phyloP scores from a whole-genome alignment of 2,888 invertebrate genomes.

The Spilarctia lutea region DNA sequence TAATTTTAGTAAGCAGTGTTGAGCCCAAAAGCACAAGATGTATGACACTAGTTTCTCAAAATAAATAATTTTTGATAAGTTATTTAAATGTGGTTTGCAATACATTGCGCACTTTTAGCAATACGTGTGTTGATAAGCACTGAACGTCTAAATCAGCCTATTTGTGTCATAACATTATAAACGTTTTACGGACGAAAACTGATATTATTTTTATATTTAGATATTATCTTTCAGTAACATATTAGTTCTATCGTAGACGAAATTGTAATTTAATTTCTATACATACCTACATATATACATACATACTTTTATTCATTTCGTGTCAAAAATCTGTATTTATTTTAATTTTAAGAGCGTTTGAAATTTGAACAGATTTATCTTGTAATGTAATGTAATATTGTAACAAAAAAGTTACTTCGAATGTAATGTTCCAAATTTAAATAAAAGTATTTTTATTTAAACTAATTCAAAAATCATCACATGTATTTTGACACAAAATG shows the following conservation, averaged over 20 bases:
- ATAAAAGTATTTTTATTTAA: slow-evolving; percentile 22
- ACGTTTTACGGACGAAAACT: not conserved
- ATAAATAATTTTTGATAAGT: not conserved
- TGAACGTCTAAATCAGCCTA: not conserved
- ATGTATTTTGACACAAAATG: slow-evolving; percentile 42
- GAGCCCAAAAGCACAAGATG: not conserved
- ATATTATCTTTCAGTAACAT: not conserved
- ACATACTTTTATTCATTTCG: not conserved
- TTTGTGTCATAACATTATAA: not conserved
- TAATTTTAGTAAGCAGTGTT: not conserved
- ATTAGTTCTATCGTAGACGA: not conserved
- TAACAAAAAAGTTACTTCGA: not conserved
- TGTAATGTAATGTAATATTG: not conserved
- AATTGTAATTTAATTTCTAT: slow-evolving; percentile 8
- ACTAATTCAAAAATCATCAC: slow-evolving; percentile 17
- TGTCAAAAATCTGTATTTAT: slow-evolving; percentile 24
- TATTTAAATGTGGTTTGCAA: not conserved
- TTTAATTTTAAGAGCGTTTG: slow-evolving; percentile 41
- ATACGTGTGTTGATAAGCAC: not conserved
- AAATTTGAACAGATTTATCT: slow-evolving; percentile 26
- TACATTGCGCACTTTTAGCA: not conserved
- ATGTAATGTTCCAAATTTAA: not conserved
- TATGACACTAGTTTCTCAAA: not conserved
- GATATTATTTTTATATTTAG: not conserved
- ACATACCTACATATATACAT: slow-evolving; percentile 15